Base-by-base conservation (phyloP, 2,113 vertebrate species). In the Lagopus muta region DNA sequence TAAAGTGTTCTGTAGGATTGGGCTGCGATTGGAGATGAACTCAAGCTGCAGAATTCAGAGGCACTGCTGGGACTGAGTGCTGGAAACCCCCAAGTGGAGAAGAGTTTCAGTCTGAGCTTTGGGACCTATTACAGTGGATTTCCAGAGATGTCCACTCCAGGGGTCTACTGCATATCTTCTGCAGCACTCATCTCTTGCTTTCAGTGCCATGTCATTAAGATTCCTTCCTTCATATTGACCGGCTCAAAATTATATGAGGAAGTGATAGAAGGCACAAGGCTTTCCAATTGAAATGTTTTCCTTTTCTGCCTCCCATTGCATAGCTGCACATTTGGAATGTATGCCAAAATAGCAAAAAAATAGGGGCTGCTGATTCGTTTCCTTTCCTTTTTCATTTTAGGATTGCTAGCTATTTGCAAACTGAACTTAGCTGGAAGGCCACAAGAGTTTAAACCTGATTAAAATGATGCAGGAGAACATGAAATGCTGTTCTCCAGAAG, bases 401-500 rank as follows among this genome's bases (percentile, higher is more conserved):
- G n/a, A 40, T 78, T n/a, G 36, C 57, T 69, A 82, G 82, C 76
- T 78, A 10, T 88, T 95, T 93, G 88, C 73, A 65, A 95, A 65
- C 57, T 78, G 80, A 95, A 84, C 86, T 90, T 70, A 76, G 93
- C 27, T 20, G 83, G 70, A 86, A 92, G 82, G 76, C 94, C 86
- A 86, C 54, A 19, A 92, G 92, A 86, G 61, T 90, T 93, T 93
- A 72, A 94, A 85, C 57, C 73, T 95, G 93, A 95, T 94, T 95
- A 95, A 96, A 96, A 94, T 77, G 86, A 92, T 82, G 86, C 88
- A 81, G 88, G 82, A 94, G 92, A 86, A 93, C 86, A 93, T 90
- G 92, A 97, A 95, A 92, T 95, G 77, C 90, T 84, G 70, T 86
- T 92, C 90, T 94, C 82, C 80, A 88, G 93, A 95, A 95, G 90